Percentiles rank a stretch among this genome's conserved stretches.
Conservation (phyloP, 2,797 vertebrate genomes). For the Pyrocephalus nanus region DNA sequence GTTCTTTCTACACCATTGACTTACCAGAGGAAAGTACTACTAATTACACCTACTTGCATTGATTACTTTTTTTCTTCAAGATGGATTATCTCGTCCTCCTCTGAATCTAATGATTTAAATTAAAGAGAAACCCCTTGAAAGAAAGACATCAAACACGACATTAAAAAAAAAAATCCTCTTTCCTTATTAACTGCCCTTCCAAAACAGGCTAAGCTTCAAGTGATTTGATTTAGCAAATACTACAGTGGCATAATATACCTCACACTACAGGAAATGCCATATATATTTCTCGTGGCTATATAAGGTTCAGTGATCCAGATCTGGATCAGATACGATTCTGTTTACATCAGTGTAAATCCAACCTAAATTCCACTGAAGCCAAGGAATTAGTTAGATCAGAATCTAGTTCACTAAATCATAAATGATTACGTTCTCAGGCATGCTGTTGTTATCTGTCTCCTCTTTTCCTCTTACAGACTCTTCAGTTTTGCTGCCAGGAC, state of each 20-base stretch:
- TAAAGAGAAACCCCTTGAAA: constrained; percentile 54
- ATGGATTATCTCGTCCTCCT: constrained; percentile 63
- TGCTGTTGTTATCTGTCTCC: not conserved
- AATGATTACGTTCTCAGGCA: not conserved
- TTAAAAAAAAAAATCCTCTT: not conserved
- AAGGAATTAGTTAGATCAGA: constrained; percentile 29
- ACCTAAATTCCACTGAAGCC: constrained; percentile 28
- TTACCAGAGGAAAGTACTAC: constrained; percentile 45
- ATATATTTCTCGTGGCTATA: not conserved
- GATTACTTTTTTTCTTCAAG: constrained; percentile 65
- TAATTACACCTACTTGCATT: constrained; percentile 70
- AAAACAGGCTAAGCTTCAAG: constrained; percentile 44
- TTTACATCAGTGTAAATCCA: constrained; percentile 50
- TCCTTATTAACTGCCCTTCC: constrained; percentile 16
- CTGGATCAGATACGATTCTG: constrained; percentile 1
- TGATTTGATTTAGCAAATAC: not conserved
- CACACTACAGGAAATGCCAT: constrained; percentile 6
- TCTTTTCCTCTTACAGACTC: not conserved
- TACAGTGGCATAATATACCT: not conserved
- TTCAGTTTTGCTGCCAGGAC: not conserved
- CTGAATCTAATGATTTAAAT: constrained; percentile 70
- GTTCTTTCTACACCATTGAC: not conserved
- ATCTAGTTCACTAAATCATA: not conserved
- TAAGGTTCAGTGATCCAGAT: constrained; percentile 18
- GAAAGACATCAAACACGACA: constrained; percentile 58